Evolutionary conservation across 2,888 invertebrate species (phyloP).

Genomic region (Hedychridium roseum): DNA sequence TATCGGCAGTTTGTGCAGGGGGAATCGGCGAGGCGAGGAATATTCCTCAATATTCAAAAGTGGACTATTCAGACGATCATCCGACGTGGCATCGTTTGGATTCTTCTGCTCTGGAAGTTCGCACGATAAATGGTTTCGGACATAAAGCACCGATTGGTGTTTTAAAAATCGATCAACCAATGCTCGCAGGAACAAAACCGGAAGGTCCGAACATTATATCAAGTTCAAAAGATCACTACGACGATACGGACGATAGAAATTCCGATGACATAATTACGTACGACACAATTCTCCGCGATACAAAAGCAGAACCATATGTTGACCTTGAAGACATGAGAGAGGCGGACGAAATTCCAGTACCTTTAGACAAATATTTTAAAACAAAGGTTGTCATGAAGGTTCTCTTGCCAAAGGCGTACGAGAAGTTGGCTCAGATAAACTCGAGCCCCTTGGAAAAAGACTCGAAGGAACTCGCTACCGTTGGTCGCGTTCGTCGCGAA

Average conservation of each 20-base stretch:
- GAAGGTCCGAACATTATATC: too few relatives aligned
- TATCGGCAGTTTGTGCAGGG: slow-evolving; percentile 28
- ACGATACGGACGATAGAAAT: too few relatives aligned
- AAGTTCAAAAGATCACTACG: too few relatives aligned
- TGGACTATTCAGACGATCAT: slow-evolving; percentile 33
- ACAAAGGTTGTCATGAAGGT: slow-evolving; percentile 19
- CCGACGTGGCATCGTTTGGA: slow-evolving; percentile 46
- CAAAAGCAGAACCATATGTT: too few relatives aligned
- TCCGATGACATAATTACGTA: too few relatives aligned
- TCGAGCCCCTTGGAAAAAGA: background rate
- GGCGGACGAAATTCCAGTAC: too few relatives aligned
- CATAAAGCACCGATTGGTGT: too few relatives aligned
- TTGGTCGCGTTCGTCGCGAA: slow-evolving; percentile 40
- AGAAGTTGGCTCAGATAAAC: background rate
- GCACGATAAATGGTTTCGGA: slow-evolving; percentile 48
- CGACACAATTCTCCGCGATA: too few relatives aligned
- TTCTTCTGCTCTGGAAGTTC: slow-evolving; percentile 48
- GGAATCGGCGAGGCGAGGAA: slow-evolving; percentile 54
- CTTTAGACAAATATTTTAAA: slow-evolving; percentile 9
- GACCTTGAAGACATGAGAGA: too few relatives aligned
- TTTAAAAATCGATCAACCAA: background rate
- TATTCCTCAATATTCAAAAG: slow-evolving; percentile 35
- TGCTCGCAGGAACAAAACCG: too few relatives aligned
- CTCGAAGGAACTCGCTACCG: too few relatives aligned
- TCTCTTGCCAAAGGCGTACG: slow-evolving; percentile 1